These are phyloP conservation scores for Leptarthrus brevirostris DNA, from an alignment of 2,888 invertebrate genomes.

Conservation along the genomic window DNA sequence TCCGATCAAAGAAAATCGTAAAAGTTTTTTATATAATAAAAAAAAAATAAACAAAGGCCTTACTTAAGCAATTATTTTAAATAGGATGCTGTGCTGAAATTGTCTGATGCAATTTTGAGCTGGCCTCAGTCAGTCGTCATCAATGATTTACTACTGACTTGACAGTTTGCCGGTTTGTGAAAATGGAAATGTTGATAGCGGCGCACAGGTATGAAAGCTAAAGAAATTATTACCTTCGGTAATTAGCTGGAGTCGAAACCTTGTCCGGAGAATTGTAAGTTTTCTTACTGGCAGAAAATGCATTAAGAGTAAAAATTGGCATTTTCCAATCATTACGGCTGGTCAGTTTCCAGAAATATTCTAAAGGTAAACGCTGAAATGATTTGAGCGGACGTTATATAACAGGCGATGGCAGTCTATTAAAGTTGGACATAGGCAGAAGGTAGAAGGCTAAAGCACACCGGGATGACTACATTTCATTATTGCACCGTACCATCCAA, in stretches of 20 bases:
- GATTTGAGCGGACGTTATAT: conserved; percentile 12
- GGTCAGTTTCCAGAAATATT: conserved; percentile 5
- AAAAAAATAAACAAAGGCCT: too few species aligned
- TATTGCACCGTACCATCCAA: conserved; percentile 11
- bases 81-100: background rate
- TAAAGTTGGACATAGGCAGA: background rate
- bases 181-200: background rate
- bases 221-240: background rate
- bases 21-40: too few species aligned
- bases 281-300: background rate
- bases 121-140: conserved; percentile 24
- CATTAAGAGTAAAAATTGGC: too few species aligned
- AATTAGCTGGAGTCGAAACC: background rate
- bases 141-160: conserved; percentile 28
- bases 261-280: background rate
- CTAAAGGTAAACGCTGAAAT: conserved; percentile 7
- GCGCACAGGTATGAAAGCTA: background rate
- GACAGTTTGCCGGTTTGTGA: conserved; percentile 22
- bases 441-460: background rate
- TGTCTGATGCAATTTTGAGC: conserved; percentile 38
- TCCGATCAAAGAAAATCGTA: too few species aligned
- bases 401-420: conserved; percentile 17
- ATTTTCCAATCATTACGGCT: background rate
- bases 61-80: too few species aligned
- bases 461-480: conserved; percentile 10